Evolutionary conservation across 1,140 invertebrate genomes (phyloP).

Genomic region (Elysia chlorotica): DNA sequence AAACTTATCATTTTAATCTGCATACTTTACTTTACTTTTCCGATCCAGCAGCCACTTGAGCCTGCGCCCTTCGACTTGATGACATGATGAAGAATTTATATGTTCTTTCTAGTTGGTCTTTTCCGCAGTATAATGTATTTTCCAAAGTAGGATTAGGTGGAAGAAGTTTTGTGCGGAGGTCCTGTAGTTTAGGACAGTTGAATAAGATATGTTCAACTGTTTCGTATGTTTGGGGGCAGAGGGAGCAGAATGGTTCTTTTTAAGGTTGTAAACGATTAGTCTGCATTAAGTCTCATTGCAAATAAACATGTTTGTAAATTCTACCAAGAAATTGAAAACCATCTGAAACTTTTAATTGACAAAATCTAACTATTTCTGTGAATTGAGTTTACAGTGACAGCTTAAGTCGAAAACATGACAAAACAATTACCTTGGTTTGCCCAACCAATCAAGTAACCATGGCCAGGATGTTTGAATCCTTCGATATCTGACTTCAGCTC

Average conservation of each 20-base stretch:
- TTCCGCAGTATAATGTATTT: no score
- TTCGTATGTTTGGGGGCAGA: no score
- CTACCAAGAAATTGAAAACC: background rate
- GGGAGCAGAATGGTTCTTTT: no score
- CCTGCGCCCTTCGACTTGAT: background rate
- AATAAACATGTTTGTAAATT: background rate
- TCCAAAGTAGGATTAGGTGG: no score
- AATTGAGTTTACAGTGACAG: background rate
- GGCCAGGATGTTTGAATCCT: conserved; percentile 68
- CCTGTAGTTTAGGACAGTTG: no score
- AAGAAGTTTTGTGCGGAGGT: no score
- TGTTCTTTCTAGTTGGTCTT: background rate
- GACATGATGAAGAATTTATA: background rate
- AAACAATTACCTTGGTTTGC: conserved; percentile 68
- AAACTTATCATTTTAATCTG: background rate
- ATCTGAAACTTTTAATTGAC: background rate
- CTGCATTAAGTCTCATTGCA: background rate
- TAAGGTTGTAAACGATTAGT: no score
- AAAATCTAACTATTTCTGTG: background rate
- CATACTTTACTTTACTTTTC: background rate
- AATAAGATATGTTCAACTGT: no score
- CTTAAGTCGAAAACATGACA: background rate
- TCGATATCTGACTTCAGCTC: conserved; percentile 68
- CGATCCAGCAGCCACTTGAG: background rate
- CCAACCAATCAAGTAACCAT: conserved; percentile 72